Evolutionary conservation across 2,113 vertebrate species (phyloP).

Genomic region (Gila orcuttii): DNA sequence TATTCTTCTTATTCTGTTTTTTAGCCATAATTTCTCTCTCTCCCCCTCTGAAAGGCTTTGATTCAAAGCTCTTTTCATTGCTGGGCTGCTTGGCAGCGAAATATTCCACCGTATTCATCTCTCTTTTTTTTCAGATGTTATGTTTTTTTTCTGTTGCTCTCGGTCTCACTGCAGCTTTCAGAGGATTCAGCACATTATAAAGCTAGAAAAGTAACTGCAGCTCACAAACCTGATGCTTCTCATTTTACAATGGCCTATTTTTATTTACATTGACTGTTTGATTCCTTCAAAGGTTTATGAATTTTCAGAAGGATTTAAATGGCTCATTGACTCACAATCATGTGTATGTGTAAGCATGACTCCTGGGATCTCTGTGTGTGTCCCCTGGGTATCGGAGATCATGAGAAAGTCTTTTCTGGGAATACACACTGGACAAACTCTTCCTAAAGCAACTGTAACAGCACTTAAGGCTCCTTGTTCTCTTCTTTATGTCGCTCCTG

Average conservation of each 20-base stretch:
- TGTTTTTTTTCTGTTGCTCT: slow-evolving; percentile 18
- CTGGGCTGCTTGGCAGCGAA: slow-evolving; percentile 52
- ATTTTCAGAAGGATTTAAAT: not conserved
- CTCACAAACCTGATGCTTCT: not conserved
- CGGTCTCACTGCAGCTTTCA: slow-evolving; percentile 1
- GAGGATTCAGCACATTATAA: slow-evolving; percentile 2
- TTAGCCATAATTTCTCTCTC: slow-evolving; percentile 34
- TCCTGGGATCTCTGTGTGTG: not conserved
- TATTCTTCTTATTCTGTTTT: slow-evolving; percentile 14
- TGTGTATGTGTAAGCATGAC: slow-evolving; percentile 45
- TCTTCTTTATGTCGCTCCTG: not conserved
- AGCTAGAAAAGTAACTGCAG: not conserved
- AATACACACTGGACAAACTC: slow-evolving; percentile 50
- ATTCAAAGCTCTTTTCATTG: slow-evolving; percentile 50
- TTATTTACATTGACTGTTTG: not conserved
- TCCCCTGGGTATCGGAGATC: slow-evolving; percentile 52
- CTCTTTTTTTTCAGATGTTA: slow-evolving; percentile 32
- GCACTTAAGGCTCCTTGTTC: not conserved
- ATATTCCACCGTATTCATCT: slow-evolving; percentile 53
- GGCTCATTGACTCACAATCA: not conserved
- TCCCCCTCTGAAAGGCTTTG: slow-evolving; percentile 40
- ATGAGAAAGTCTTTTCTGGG: slow-evolving; percentile 64
- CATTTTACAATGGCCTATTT: not conserved
- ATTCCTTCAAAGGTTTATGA: not conserved
- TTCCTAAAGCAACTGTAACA: slow-evolving; percentile 32